Conservation (phyloP, 2,113 vertebrate genomes). For the Psammodynastes pulverulentus region DNA sequence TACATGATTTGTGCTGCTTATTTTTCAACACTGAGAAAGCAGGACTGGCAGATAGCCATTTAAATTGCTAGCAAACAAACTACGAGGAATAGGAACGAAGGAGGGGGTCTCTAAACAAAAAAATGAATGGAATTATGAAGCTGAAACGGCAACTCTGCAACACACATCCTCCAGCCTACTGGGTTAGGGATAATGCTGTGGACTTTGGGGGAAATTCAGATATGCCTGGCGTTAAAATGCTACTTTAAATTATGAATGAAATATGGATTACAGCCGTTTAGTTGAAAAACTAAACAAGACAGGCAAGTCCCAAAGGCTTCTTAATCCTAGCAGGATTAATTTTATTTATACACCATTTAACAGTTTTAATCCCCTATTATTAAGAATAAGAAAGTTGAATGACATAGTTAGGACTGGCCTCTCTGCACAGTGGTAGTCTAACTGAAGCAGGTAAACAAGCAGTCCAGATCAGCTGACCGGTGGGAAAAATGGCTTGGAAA, state of each 20-base stretch:
- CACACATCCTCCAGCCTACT: background rate
- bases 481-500: background rate
- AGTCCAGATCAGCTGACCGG: background rate
- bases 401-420: background rate
- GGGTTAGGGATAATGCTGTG: background rate
- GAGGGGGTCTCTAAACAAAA: background rate
- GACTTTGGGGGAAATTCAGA: background rate
- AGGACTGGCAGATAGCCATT: background rate
- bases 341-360: background rate
- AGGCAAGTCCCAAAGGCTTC: background rate
- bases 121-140: background rate
- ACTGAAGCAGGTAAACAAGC: background rate
- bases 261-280: background rate
- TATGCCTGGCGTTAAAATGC: background rate
- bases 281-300: constrained; percentile 13
- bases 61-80: background rate
- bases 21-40: background rate
- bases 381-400: constrained; percentile 1
- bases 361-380: constrained; percentile 12
- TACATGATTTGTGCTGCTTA: background rate
- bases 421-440: background rate
- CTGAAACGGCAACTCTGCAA: background rate
- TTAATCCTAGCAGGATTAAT: constrained; percentile 22
- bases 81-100: background rate
- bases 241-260: background rate